Percentiles rank a stretch among this genome's conserved stretches.
phyloP scores from a whole-genome alignment of 2,113 vertebrate species.

The Cyanistes caeruleus region DNA sequence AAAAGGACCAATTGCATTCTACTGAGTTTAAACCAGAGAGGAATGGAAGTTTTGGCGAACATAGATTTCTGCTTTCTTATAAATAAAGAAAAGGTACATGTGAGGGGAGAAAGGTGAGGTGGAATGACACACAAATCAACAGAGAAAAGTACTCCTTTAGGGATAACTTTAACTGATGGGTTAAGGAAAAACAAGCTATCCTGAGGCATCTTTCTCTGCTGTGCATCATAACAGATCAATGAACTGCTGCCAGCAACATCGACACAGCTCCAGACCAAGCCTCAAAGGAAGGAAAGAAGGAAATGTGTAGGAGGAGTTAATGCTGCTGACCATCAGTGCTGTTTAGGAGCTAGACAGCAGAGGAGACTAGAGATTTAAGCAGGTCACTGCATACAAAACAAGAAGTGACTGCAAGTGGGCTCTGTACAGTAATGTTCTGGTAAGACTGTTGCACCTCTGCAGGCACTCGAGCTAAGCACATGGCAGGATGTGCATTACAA shows the following conservation, averaged over 20 bases:
- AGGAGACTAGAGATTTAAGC: not conserved
- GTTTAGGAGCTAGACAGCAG: not conserved
- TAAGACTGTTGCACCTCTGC: not conserved
- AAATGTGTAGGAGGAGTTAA: not conserved
- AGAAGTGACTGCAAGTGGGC: not conserved
- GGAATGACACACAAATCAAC: not conserved
- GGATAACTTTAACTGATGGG: not conserved
- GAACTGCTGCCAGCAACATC: not conserved
- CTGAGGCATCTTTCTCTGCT: not conserved
- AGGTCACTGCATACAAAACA: fast-evolving
- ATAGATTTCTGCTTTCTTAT: not conserved
- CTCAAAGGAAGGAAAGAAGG: not conserved
- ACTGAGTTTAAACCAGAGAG: not conserved
- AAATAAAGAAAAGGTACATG: not conserved
- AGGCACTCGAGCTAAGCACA: not conserved
- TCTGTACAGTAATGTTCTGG: not conserved
- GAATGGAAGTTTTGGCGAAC: not conserved
- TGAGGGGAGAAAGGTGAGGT: not conserved
- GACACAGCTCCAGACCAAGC: not conserved
- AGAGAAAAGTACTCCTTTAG: not conserved
- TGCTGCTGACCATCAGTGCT: not conserved
- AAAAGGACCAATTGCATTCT: not conserved
- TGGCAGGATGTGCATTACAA: not conserved
- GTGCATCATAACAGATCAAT: not conserved
- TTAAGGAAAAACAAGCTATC: not conserved